Evolutionary conservation across 1,140 invertebrate genomes (phyloP).

Genomic region (Drosophila punjabiensis): DNA sequence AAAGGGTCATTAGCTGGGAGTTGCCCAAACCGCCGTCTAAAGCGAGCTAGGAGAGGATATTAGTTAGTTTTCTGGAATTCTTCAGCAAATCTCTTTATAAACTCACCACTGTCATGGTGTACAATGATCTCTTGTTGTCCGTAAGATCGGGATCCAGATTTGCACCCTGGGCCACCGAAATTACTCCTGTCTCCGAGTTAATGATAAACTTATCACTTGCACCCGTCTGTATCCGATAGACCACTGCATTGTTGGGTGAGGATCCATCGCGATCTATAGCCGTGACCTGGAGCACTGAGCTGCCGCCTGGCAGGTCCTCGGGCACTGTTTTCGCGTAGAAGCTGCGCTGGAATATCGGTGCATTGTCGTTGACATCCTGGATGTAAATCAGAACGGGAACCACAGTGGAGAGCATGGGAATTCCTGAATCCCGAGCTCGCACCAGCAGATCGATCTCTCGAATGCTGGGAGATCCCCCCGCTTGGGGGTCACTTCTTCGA

Average conservation of each 20-base stretch:
- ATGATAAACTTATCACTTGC: conserved; percentile 97
- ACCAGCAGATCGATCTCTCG: conserved; percentile 91
- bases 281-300: conserved; percentile 91
- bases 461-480: conserved; percentile 86
- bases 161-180: conserved; percentile 94
- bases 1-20: conserved; percentile 89
- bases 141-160: conserved; percentile 95
- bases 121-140: conserved; percentile 89
- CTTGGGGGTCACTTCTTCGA: conserved; percentile 34
- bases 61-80: neutral
- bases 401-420: conserved; percentile 90
- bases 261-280: conserved; percentile 94
- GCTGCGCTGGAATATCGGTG: conserved; percentile 91
- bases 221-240: conserved; percentile 95
- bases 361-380: conserved; percentile 95
- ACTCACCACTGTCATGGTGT: conserved; percentile 89
- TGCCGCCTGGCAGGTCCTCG: conserved; percentile 93
- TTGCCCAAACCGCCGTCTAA: conserved; percentile 95
- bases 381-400: conserved; percentile 93
- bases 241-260: conserved; percentile 93
- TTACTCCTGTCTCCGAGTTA: conserved; percentile 91
- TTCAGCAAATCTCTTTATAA: neutral
- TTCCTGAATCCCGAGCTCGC: conserved; percentile 92
- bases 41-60: conserved; percentile 86
- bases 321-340: conserved; percentile 92